A percentile compares a stretch with the other conserved stretches of the same genome.
Evolutionary conservation across 1,140 invertebrate species (phyloP).

Genomic region (Drosophila pseudoananassae): DNA sequence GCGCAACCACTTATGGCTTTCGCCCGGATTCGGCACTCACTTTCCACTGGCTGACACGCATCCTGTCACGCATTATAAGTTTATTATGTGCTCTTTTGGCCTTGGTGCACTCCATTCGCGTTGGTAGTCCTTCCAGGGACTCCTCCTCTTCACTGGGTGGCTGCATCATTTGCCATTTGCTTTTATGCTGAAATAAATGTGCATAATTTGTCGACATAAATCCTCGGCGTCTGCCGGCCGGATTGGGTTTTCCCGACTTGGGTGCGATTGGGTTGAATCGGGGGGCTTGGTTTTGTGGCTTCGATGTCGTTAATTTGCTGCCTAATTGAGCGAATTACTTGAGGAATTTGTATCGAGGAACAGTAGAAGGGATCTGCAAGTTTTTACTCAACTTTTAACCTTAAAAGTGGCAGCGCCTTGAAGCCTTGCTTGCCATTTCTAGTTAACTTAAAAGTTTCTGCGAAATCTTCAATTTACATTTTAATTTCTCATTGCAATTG

Average conservation of each 20-base stretch:
- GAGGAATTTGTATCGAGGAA: conserved; percentile 8
- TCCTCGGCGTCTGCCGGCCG: conserved; percentile 32
- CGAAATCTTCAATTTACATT: conserved; percentile 27
- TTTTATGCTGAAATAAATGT: conserved; percentile 65
- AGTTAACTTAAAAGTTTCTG: not conserved
- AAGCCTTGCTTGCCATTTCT: not conserved
- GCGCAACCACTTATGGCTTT: conserved; percentile 56
- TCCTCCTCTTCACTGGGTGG: not conserved
- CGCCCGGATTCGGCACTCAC: conserved; percentile 24
- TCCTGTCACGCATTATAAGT: conserved; percentile 65
- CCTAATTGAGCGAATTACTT: conserved; percentile 50
- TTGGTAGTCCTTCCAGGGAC: not conserved
- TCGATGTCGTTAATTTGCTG: conserved; percentile 55
- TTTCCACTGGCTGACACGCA: conserved; percentile 33
- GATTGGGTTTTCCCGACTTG: conserved; percentile 10
- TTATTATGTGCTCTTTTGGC: conserved; percentile 65
- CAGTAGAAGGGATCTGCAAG: not conserved
- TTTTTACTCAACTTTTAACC: too few species aligned
- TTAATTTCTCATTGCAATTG: conserved; percentile 4
- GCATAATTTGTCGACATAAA: conserved; percentile 71
- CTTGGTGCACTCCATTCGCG: conserved; percentile 30
- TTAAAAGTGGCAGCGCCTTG: too few species aligned
- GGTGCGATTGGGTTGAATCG: conserved; percentile 11
- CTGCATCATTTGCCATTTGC: conserved; percentile 36
- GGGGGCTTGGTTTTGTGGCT: conserved; percentile 6